Conservation (phyloP, 1,140 invertebrate species). For the Pantala flavescens region DNA sequence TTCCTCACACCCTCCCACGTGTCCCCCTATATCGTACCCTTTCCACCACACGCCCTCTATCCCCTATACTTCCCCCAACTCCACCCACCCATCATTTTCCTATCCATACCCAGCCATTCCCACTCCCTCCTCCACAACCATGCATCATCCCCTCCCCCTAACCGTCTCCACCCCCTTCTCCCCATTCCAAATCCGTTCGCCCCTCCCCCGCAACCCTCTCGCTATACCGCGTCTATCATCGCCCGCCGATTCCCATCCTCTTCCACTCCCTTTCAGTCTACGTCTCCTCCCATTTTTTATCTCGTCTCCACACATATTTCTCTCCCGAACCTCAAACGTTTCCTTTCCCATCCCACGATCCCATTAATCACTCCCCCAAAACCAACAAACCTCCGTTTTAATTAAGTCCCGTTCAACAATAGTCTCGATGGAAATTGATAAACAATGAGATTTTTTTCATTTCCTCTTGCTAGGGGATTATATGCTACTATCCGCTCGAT, state of each 20-base stretch:
- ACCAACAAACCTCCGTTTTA: too few relatives aligned
- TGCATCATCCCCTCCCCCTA: background rate
- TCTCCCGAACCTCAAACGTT: background rate
- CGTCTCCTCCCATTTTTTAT: background rate
- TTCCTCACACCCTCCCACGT: background rate
- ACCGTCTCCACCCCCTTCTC: too few relatives aligned
- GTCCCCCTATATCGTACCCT: background rate
- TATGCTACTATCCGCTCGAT: too few relatives aligned
- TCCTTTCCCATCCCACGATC: background rate
- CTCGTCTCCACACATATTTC: background rate
- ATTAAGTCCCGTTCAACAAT: too few relatives aligned
- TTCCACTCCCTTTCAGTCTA: background rate
- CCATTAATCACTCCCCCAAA: too few relatives aligned
- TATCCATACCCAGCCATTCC: background rate
- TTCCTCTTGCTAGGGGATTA: too few relatives aligned
- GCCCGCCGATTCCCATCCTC: background rate
- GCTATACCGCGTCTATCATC: too few relatives aligned
- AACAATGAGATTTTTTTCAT: too few relatives aligned
- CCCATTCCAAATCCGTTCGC: too few relatives aligned
- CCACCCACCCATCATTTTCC: background rate
- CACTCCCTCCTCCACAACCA: background rate
- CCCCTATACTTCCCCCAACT: background rate
- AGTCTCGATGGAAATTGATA: too few relatives aligned
- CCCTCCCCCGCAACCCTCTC: too few relatives aligned
- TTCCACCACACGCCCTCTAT: background rate